These are phyloP conservation scores for Alloplasta piceator DNA, from an alignment of 2,888 invertebrate species.

Conservation along the genomic window DNA sequence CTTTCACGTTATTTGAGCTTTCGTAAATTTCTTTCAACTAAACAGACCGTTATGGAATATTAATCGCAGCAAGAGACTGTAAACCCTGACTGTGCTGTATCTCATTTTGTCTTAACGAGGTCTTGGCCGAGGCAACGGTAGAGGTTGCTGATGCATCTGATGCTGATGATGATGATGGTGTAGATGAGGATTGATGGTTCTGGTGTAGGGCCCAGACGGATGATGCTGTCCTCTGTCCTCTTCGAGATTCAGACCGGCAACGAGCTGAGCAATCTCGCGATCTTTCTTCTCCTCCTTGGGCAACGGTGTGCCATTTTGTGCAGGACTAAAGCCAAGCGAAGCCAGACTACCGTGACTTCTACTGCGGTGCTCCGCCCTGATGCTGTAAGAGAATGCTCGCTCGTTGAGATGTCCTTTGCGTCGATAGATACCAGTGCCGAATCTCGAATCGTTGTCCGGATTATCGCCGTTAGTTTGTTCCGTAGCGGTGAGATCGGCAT, in stretches of 20 bases:
- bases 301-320: slow-evolving; percentile 83
- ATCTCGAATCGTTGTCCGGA: slow-evolving; percentile 85
- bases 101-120: slow-evolving; percentile 75
- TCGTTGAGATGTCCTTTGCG: slow-evolving; percentile 97
- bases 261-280: slow-evolving; percentile 96
- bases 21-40: not conserved
- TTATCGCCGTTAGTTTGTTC: slow-evolving; percentile 72
- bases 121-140: slow-evolving; percentile 81
- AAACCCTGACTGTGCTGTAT: not conserved
- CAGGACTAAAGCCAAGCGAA: slow-evolving; percentile 93
- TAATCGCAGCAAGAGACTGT: slow-evolving; percentile 8
- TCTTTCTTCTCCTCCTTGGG: slow-evolving; percentile 89
- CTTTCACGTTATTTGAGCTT: too few species aligned
- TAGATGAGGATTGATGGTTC: slow-evolving; percentile 84
- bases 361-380: slow-evolving; percentile 96
- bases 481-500: slow-evolving; percentile 78
- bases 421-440: slow-evolving; percentile 93
- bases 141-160: slow-evolving; percentile 77
- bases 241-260: slow-evolving; percentile 94
- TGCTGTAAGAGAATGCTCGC: slow-evolving; percentile 96
- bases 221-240: slow-evolving; percentile 90
- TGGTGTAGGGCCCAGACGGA: slow-evolving; percentile 85
- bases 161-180: slow-evolving; percentile 67
- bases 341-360: slow-evolving; percentile 96
- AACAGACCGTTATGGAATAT: not conserved